Evolutionary conservation across 2,888 invertebrate species (phyloP).

Genomic region (Lacanobia wlatinum): DNA sequence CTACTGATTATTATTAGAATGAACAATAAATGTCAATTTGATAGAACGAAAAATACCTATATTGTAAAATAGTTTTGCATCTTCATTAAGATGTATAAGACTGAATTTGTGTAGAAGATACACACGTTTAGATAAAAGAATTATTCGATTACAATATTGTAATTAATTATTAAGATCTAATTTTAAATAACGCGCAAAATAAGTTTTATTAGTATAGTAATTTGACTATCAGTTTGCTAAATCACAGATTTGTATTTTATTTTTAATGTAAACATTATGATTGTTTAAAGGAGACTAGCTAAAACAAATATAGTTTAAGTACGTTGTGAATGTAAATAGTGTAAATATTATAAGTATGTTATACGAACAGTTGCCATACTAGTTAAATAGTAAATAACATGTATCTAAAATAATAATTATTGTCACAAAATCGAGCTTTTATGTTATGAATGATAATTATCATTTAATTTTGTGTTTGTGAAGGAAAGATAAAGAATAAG

Average conservation of each 20-base stretch:
- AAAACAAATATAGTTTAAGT: constrained; percentile 58
- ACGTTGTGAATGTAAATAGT: constrained; percentile 70
- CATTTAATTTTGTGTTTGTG: constrained; percentile 54
- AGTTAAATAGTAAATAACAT: constrained; percentile 67
- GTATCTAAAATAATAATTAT: constrained; percentile 68
- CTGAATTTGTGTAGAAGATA: constrained; percentile 77
- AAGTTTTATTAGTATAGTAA: neutral
- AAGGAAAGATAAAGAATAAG: constrained; percentile 36
- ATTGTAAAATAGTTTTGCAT: constrained; percentile 72
- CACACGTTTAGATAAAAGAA: constrained; percentile 66
- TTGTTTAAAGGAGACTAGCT: constrained; percentile 57
- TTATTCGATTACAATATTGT: constrained; percentile 46
- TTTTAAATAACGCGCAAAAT: constrained; percentile 4
- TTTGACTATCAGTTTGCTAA: constrained; percentile 14
- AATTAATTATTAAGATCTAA: constrained; percentile 46
- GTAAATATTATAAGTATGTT: constrained; percentile 73
- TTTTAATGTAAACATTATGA: too few relatives aligned
- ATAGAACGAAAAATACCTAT: constrained; percentile 63
- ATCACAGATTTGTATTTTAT: neutral
- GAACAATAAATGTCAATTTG: constrained; percentile 75
- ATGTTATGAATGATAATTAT: constrained; percentile 65
- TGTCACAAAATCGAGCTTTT: constrained; percentile 79
- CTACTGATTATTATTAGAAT: constrained; percentile 48
- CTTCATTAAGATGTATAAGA: constrained; percentile 79
- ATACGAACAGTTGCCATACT: constrained; percentile 83